Evolutionary conservation across 2,888 invertebrate genomes (phyloP), one percentile per base, ranked within the genome.

Genomic region (Odontomyia ornata): DNA sequence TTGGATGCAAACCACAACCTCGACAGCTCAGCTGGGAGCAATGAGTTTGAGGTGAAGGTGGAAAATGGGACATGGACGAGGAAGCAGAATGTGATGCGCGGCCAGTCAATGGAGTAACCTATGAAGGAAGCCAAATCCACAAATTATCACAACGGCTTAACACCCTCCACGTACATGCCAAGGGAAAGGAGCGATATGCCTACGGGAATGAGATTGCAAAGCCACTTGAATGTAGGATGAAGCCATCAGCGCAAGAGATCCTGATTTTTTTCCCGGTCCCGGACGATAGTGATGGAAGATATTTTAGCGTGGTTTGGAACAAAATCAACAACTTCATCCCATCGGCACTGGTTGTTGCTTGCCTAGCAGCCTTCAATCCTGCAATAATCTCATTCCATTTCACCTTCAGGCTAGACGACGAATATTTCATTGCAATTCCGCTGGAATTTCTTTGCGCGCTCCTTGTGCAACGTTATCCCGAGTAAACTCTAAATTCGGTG

Each of bases 311-410:
- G 52, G 52, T 15, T 52, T 52, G 52, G 18, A 52, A 52, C n/a
- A 0, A 52, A 18, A 18, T 52, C 15, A 18, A 15, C 52, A 52
- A 52, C 52, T 15, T 7, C 52, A 52, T 15, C 52, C 9, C 15
- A 52, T 7, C 15, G 52, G 36, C 36, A 36, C 3, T 36, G 36
- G 15, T 15, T 11, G 9, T 18, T 18, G 52, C 5, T 18, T 18
- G 18, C 52, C 15, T 18, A 52, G n/a, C 52, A 13, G 52, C 15
- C 15, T 52, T 15, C 13, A 18, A 18, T 15, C 52, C 52, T 62
- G 62, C 62, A 62, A 62, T 62, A 27, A 62, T 62, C 62, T 28
- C 28, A 27, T 62, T 62, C 62, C 28, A n/a, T 36, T 27, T 62
- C 28, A 28, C 62, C 28, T 27, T 13, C 62, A 62, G 62, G 28